Percentiles rank a stretch among this genome's conserved stretches.
phyloP scores from a whole-genome alignment of 1,140 invertebrate species.

The Drosophila parabipectinata region DNA sequence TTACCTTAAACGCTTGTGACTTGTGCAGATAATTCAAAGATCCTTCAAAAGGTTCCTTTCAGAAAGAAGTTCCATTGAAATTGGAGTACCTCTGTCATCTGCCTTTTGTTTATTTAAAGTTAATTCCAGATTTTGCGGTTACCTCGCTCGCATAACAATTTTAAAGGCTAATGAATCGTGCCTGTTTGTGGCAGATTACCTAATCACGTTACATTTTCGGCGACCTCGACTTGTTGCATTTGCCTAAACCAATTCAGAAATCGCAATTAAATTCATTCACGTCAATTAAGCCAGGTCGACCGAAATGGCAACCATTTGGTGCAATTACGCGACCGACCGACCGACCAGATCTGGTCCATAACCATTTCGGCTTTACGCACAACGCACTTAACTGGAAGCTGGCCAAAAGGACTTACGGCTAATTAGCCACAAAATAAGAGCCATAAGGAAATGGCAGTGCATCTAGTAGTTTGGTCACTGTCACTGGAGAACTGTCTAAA shows the following conservation, averaged over 20 bases:
- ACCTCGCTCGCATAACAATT: constrained; percentile 10
- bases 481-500: constrained; percentile 33
- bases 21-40: neutral
- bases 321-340: constrained; percentile 36
- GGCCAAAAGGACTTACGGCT: constrained; percentile 37
- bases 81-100: neutral
- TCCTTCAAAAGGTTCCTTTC: neutral
- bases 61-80: neutral
- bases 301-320: constrained; percentile 50
- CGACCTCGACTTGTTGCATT: constrained; percentile 33
- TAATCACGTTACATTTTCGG: constrained; percentile 39
- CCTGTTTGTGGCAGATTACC: constrained; percentile 31
- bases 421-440: constrained; percentile 38
- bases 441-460: constrained; percentile 37
- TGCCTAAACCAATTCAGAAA: constrained; percentile 45
- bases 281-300: constrained; percentile 29
- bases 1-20: constrained; percentile 40
- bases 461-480: constrained; percentile 10
- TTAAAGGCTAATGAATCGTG: constrained; percentile 28
- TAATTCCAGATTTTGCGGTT: neutral
- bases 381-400: neutral
- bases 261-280: constrained; percentile 41
- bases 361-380: constrained; percentile 39
- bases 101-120: neutral
- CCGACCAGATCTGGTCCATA: constrained; percentile 40